Base-by-base conservation (phyloP, 2,797 vertebrate genomes). In the Rhinoraja longicauda region DNA sequence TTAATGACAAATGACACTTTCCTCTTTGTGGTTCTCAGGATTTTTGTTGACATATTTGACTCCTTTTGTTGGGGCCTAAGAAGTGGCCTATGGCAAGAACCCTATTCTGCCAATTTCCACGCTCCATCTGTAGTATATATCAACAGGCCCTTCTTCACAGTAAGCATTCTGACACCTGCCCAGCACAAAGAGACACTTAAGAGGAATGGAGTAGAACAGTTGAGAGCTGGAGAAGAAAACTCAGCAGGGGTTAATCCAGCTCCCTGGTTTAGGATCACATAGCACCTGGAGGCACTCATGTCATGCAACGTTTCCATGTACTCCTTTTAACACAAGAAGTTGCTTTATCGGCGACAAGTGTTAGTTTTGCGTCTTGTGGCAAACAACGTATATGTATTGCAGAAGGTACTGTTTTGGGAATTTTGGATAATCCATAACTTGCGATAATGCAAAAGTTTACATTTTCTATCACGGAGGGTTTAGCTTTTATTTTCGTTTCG, bases 61-160 rank as follows among this genome's bases (percentile, higher is more conserved):
- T 95, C 96, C 97, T 97, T 98, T 98, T 99, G 98, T 99, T 97
- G 97, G 95, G 95, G 95, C 97, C 96, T 96, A 95, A 97, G 97
- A 97, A 97, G 97, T 95, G 96, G 97, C 97, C 97, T 97, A 98
- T 97, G 98, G 98, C 97, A 96, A 96, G 97, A 96, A 95, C 97
- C 97, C 98, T 98, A 98, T 99, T 98, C 97, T 95, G 94, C 96
- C 97, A 94, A 99, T 99, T 99, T 99, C 97, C 98, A 99, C 97
- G 98, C 98, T 99, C 98, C 98, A 99, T 99, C 98, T 99, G 98
- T 98, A 98, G 98, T 98, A 98, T 98, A 98, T 97, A 97, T 98
- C 98, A 98, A 97, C 97, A 95, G 96, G 97, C 97, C 97, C 96
- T 97, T 95, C 97, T 97, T 96, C 96, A 96, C 97, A 97, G 98